Conservation (phyloP, 2,888 invertebrate genomes). For the Meghimatium bilineatum region DNA sequence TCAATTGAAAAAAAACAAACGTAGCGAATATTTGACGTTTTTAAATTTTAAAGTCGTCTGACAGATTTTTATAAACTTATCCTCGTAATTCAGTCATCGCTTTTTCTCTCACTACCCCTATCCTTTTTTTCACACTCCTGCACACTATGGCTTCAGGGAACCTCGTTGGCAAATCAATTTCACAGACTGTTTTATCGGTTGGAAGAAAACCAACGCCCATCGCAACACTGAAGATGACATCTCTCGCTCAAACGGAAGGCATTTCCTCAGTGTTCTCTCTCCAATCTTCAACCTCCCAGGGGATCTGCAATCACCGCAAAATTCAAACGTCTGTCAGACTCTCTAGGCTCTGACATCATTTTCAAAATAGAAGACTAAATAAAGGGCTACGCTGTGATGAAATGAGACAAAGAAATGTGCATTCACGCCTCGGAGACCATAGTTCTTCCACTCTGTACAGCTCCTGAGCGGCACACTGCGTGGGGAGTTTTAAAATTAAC, state of each 20-base stretch:
- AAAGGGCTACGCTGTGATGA: not conserved
- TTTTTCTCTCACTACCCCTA: not conserved
- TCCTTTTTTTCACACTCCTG: not conserved
- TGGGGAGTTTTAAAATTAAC: no score
- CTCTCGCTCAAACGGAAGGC: not conserved
- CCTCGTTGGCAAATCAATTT: constrained; percentile 16
- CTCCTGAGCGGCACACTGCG: no score
- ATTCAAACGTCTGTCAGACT: not conserved
- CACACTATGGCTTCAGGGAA: not conserved
- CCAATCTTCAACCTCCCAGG: not conserved
- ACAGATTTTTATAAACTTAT: no score
- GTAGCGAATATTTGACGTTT: no score
- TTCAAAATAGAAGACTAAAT: not conserved
- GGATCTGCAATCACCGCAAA: constrained; percentile 19
- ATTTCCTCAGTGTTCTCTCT: not conserved
- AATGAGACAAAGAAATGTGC: constrained; percentile 1
- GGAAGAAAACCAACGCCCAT: not conserved
- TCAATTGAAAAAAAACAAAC: no score
- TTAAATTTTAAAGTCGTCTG: no score
- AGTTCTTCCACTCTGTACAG: not conserved
- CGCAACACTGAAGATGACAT: not conserved
- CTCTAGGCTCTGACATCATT: constrained; percentile 2
- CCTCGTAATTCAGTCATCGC: not conserved
- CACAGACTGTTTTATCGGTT: not conserved
- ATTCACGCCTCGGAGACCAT: not conserved